Conservation (phyloP, 2,113 vertebrate species). For the Antennarius striatus region DNA sequence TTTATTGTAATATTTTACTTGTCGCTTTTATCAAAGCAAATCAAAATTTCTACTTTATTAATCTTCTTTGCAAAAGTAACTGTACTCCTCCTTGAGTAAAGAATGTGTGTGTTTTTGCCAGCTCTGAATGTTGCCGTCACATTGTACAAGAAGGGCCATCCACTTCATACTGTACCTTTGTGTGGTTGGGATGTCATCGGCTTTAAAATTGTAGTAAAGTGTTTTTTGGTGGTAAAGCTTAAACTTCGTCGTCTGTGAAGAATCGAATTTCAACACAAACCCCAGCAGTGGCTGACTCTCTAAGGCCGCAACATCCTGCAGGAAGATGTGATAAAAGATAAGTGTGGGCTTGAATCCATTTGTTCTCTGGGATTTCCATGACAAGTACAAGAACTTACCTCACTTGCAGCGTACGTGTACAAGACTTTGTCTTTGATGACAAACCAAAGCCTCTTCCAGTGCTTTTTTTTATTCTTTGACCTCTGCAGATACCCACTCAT, state of each 20-base stretch:
- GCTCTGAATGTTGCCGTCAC: background rate
- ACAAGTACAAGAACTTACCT: conserved; percentile 81
- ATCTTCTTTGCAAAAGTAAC: too few species aligned
- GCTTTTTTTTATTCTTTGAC: conserved; percentile 90
- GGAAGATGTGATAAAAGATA: conserved; percentile 5
- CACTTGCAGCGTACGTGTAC: conserved; percentile 97
- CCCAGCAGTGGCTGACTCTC: conserved; percentile 95
- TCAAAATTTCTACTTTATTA: too few species aligned
- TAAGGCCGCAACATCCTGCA: conserved; percentile 93
- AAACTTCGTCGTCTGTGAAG: conserved; percentile 82
- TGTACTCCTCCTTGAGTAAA: too few species aligned
- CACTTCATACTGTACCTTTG: conserved; percentile 81
- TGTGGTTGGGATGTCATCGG: conserved; percentile 87
- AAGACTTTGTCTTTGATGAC: conserved; percentile 98
- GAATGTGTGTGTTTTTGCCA: too few species aligned
- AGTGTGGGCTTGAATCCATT: background rate
- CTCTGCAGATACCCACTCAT: conserved; percentile 96
- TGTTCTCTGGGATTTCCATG: background rate
- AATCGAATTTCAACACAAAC: conserved; percentile 87
- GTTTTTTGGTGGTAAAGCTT: conserved; percentile 94
- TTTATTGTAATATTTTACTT: too few species aligned
- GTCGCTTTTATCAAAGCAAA: too few species aligned
- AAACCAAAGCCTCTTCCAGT: conserved; percentile 95
- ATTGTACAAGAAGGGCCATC: background rate
- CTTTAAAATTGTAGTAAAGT: conserved; percentile 92